Percentiles rank a stretch among this genome's conserved stretches.
Evolutionary conservation across 1,140 invertebrate genomes (phyloP).

Genomic region (Drosophila nebulosa): DNA sequence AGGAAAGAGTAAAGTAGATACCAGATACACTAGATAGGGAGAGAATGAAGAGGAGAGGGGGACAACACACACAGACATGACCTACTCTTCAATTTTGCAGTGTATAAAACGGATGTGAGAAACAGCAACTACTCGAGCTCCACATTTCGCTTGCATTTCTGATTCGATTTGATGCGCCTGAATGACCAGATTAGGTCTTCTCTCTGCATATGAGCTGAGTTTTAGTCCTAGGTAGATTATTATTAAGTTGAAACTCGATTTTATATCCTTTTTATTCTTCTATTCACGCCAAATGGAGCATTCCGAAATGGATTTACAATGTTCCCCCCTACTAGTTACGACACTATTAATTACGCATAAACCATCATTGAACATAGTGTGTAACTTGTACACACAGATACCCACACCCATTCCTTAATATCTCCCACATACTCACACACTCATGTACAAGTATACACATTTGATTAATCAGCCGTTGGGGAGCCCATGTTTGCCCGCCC

Average conservation of each 20-base stretch:
- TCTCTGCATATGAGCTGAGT: neutral
- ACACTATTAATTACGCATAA: constrained; percentile 15
- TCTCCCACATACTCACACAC: neutral
- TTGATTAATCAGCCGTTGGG: constrained; percentile 19
- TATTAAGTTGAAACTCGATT: neutral
- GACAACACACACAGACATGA: no score
- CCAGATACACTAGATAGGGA: neutral
- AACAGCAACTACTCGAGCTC: constrained; percentile 18
- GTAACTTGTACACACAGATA: neutral
- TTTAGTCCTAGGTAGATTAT: neutral
- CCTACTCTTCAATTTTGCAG: constrained; percentile 24
- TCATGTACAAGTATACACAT: neutral
- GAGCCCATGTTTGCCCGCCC: neutral
- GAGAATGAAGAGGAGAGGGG: neutral
- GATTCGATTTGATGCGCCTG: constrained; percentile 51
- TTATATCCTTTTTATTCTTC: neutral
- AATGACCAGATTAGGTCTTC: constrained; percentile 38
- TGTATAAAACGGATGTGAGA: constrained; percentile 28
- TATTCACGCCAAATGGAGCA: neutral
- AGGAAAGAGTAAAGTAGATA: constrained; percentile 6
- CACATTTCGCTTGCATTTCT: constrained; percentile 35
- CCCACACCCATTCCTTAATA: neutral
- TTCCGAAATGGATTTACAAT: neutral
- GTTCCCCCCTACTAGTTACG: neutral
- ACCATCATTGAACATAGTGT: neutral